phyloP scores from a whole-genome alignment of 2,113 vertebrate genomes.

The Engraulis encrasicolus region DNA sequence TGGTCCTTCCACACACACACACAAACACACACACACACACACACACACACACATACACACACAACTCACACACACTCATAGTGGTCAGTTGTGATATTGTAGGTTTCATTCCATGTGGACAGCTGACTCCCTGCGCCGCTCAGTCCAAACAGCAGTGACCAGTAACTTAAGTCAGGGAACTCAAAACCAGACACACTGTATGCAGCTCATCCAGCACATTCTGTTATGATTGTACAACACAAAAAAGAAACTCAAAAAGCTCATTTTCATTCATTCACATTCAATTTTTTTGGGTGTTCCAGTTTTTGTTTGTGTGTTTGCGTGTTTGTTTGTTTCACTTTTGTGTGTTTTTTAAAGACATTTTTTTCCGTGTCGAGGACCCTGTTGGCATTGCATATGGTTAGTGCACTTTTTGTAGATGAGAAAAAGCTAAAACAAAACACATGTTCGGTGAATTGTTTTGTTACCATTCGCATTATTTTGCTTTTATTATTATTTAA shows the following conservation, averaged over 20 bases:
- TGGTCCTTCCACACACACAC: neutral
- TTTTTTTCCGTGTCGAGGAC: slow-evolving; percentile 55
- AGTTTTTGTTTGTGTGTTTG: neutral
- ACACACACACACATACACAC: slow-evolving; percentile 44
- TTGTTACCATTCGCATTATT: slow-evolving; percentile 75
- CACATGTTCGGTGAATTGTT: slow-evolving; percentile 71
- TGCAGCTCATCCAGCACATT: slow-evolving; percentile 45
- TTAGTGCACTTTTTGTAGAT: slow-evolving; percentile 78
- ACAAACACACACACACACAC: slow-evolving; percentile 25
- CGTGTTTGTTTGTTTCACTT: slow-evolving; percentile 42
- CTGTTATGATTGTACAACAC: slow-evolving; percentile 1
- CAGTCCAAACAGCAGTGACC: slow-evolving; percentile 58
- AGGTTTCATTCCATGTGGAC: slow-evolving; percentile 53
- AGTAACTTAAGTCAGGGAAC: slow-evolving; percentile 59
- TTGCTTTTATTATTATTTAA: slow-evolving; percentile 69
- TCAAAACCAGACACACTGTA: slow-evolving; percentile 48
- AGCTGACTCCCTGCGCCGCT: slow-evolving; percentile 27
- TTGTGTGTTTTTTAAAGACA: slow-evolving; percentile 27
- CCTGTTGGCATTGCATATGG: slow-evolving; percentile 67
- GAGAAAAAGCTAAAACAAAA: slow-evolving; percentile 52
- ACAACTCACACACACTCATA: slow-evolving; percentile 45
- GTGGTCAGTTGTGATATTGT: slow-evolving; percentile 43
- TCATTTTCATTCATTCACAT: slow-evolving; percentile 55
- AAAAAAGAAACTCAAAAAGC: slow-evolving; percentile 57
- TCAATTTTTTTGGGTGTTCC: neutral